Evolutionary conservation across 2,113 vertebrate species (phyloP).

Genomic region (Malurus cyaneus): DNA sequence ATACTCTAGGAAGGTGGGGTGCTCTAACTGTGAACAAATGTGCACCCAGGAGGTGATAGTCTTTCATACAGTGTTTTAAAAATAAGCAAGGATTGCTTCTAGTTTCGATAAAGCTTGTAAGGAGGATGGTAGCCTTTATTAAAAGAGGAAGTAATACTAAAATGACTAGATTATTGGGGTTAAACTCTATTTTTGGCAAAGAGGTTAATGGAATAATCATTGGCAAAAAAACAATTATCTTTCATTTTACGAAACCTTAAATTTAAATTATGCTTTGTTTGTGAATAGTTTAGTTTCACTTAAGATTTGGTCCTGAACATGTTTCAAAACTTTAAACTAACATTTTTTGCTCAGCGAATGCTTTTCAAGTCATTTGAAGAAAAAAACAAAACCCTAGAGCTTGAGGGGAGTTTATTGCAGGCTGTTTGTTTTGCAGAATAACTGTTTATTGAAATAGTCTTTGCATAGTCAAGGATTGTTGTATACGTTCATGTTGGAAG

Average conservation of each 20-base stretch:
- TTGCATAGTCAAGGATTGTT: not conserved
- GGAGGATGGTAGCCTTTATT: not conserved
- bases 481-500: not conserved
- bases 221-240: not conserved
- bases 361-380: not conserved
- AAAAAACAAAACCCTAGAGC: not conserved
- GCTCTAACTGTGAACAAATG: not conserved
- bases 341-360: not conserved
- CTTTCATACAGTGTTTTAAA: not conserved
- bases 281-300: not conserved
- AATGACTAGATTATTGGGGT: conserved; percentile 1
- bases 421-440: not conserved
- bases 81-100: not conserved
- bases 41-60: not conserved
- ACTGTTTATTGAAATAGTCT: not conserved
- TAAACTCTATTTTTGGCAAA: not conserved
- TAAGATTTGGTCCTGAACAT: not conserved
- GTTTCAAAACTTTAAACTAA: not conserved
- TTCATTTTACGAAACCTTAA: not conserved
- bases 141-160: conserved; percentile 16
- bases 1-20: conserved; percentile 1
- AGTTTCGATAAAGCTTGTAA: not conserved
- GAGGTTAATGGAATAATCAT: conserved; percentile 17
- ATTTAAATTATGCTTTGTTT: not conserved
- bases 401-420: not conserved